These are phyloP conservation scores for Papilio polytes DNA, from an alignment of 1,140 invertebrate genomes.

Conservation along the genomic window DNA sequence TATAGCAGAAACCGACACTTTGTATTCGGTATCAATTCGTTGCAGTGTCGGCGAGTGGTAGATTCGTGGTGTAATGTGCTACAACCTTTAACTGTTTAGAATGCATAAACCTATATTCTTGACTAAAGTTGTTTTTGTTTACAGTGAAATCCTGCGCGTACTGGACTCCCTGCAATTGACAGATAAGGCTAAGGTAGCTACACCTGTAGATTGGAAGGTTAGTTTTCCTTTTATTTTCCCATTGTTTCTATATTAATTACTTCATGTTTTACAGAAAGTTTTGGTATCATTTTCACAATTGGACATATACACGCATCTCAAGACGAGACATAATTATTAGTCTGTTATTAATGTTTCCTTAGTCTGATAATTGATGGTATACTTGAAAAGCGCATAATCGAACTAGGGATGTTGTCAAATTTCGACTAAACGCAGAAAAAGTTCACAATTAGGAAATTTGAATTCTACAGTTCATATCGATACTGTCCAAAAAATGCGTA, in stretches of 20 bases:
- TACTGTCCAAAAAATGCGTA: neutral
- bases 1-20: too few relatives aligned
- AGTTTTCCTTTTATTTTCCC: slow-evolving; percentile 5
- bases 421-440: too few relatives aligned
- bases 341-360: too few relatives aligned
- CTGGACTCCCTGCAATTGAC: slow-evolving; percentile 96
- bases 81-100: neutral
- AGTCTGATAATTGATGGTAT: too few relatives aligned
- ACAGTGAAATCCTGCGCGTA: slow-evolving; percentile 96
- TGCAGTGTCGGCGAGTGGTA: too few relatives aligned
- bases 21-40: too few relatives aligned
- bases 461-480: neutral
- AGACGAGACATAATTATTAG: too few relatives aligned
- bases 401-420: too few relatives aligned
- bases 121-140: slow-evolving; percentile 46
- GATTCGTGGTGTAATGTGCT: too few relatives aligned
- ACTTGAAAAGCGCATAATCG: too few relatives aligned
- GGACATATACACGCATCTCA: neutral
- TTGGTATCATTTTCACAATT: neutral
- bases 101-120: neutral
- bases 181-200: slow-evolving; percentile 93
- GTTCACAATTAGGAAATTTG: neutral
- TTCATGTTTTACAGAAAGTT: neutral
- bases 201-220: slow-evolving; percentile 97
- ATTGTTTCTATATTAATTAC: neutral